Evolutionary conservation across 1,140 invertebrate genomes (phyloP).

Genomic region (Lutraria rhynchaena): DNA sequence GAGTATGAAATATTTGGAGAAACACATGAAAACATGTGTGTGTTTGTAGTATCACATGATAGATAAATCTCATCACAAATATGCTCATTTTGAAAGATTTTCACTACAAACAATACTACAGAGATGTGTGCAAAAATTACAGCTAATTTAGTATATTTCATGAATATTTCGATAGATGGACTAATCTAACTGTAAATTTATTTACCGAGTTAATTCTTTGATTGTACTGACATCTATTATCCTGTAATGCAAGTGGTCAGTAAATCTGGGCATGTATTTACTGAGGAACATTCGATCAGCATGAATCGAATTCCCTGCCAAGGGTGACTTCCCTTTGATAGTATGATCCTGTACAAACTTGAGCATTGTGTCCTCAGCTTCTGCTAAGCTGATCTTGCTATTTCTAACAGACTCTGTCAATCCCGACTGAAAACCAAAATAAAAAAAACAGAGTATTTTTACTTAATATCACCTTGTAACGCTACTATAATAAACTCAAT

Average conservation of each 20-base stretch:
- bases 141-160: too few species aligned
- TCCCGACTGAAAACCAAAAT: constrained; percentile 85
- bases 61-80: too few species aligned
- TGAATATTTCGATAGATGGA: not conserved
- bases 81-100: too few species aligned
- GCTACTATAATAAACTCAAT: too few species aligned
- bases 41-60: too few species aligned
- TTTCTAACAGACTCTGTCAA: constrained; percentile 87
- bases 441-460: too few species aligned
- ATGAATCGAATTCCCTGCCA: constrained; percentile 95
- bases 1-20: too few species aligned
- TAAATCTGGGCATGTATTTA: constrained; percentile 80
- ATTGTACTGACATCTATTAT: constrained; percentile 95
- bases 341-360: constrained; percentile 88
- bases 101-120: too few species aligned
- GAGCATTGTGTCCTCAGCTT: constrained; percentile 89
- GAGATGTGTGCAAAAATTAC: too few species aligned
- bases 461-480: too few species aligned
- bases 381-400: constrained; percentile 86
- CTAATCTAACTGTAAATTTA: constrained; percentile 13
- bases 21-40: too few species aligned
- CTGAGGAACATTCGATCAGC: constrained; percentile 86
- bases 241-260: constrained; percentile 94
- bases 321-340: constrained; percentile 86
- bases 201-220: constrained; percentile 89